A percentile compares a stretch with the other conserved stretches of the same genome.
These are phyloP conservation scores for Eretmochelys imbricata DNA, from an alignment of 2,113 vertebrate genomes.

Conservation along the genomic window DNA sequence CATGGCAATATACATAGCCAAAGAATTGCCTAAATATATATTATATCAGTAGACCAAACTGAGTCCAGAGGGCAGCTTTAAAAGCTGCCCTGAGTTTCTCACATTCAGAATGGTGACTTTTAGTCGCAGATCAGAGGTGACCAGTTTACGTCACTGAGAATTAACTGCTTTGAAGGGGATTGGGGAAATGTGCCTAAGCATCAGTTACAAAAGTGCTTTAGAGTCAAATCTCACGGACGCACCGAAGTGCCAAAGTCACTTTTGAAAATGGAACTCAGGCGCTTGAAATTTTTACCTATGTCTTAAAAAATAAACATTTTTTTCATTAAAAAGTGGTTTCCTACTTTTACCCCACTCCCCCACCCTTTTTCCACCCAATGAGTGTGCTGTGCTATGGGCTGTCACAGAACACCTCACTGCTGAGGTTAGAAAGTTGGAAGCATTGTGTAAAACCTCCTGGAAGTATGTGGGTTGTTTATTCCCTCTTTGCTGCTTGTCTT, in stretches of 20 bases:
- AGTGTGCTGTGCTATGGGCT: too few species aligned
- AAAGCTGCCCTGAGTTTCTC: not conserved
- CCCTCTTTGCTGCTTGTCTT: not conserved
- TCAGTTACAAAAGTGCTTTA: not conserved
- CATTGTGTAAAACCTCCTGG: not conserved
- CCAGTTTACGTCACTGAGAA: too few species aligned
- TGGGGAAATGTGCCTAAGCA: not conserved
- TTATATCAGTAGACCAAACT: not conserved
- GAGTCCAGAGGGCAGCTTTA: not conserved
- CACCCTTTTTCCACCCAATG: not conserved
- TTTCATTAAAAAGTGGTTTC: not conserved
- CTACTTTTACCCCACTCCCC: not conserved
- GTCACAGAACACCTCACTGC: not conserved
- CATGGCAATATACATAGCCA: not conserved
- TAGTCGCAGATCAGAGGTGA: not conserved
- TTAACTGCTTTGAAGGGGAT: not conserved
- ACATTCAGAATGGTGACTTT: not conserved
- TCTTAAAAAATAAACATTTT: too few species aligned
- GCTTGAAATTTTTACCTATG: not conserved
- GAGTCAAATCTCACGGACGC: not conserved
- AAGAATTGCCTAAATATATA: not conserved
- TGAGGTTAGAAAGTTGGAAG: not conserved
- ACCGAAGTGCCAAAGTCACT: not conserved
- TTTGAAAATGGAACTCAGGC: not conserved
- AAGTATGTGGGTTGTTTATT: not conserved